phyloP scores from a whole-genome alignment of 2,797 vertebrate species.

The Prunella strophiata region DNA sequence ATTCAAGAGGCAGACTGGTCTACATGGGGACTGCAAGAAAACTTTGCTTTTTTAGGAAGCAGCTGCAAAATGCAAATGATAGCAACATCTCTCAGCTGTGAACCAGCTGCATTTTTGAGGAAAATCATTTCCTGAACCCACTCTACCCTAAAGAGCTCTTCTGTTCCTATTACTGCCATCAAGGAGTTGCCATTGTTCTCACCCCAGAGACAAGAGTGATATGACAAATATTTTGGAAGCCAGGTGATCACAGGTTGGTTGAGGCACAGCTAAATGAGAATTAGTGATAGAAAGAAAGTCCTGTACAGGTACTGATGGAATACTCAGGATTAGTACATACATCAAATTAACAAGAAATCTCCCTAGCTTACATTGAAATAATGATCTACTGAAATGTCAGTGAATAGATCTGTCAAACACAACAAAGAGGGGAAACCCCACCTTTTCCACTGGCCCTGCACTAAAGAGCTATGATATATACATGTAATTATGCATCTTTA shows the following conservation, averaged over 20 bases:
- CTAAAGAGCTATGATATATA: not conserved
- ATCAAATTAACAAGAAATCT: not conserved
- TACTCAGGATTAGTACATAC: not conserved
- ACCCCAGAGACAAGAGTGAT: not conserved
- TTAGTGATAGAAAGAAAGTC: not conserved
- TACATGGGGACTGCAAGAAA: not conserved
- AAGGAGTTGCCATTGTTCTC: not conserved
- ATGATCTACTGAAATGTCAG: not conserved
- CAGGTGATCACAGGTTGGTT: not conserved
- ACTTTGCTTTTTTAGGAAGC: not conserved
- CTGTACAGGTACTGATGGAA: not conserved
- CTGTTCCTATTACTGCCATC: not conserved
- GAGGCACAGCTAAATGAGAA: not conserved
- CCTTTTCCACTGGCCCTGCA: not conserved
- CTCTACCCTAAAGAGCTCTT: not conserved
- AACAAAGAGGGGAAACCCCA: not conserved
- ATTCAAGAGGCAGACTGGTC: not conserved
- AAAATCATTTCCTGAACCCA: not conserved
- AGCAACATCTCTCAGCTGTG: not conserved
- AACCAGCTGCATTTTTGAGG: not conserved
- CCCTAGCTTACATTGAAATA: not conserved
- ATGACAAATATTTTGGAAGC: not conserved
- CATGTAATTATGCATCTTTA: conserved; percentile 30
- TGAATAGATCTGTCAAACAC: not conserved
- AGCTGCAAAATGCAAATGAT: conserved; percentile 19